Percentiles rank a stretch among this genome's conserved stretches.
These are phyloP conservation scores for Falco rusticolus DNA, from an alignment of 2,797 vertebrate species.

Conservation along the genomic window DNA sequence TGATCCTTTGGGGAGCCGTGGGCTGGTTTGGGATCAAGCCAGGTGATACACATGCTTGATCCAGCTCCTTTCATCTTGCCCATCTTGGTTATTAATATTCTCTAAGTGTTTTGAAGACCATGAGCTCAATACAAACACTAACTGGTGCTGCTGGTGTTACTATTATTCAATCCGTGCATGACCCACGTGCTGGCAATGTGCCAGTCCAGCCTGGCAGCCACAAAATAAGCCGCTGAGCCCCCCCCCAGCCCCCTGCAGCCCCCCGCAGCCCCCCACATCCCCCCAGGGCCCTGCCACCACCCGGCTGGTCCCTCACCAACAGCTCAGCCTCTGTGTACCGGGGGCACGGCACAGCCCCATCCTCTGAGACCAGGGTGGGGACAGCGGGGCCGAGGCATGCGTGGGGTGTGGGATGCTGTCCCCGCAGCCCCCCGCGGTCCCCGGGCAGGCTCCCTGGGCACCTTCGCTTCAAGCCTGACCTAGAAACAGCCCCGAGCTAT, in stretches of 20 bases:
- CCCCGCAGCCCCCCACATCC: neutral
- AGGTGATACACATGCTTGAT: neutral
- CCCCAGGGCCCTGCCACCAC: fast-evolving
- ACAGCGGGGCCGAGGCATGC: fast-evolving
- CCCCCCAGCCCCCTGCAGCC: neutral
- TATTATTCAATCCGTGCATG: neutral
- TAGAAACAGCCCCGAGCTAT: constrained; percentile 59
- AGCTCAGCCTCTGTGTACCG: neutral
- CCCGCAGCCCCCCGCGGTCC: neutral
- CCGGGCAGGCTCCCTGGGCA: neutral
- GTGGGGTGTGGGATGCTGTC: fast-evolving
- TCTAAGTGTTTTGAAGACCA: neutral
- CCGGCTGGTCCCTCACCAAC: neutral
- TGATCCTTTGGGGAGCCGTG: neutral
- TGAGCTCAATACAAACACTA: neutral
- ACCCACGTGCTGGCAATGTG: neutral
- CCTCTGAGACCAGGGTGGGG: fast-evolving
- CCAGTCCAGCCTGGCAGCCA: neutral
- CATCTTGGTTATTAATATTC: neutral
- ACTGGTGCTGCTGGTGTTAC: neutral
- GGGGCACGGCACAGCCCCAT: neutral
- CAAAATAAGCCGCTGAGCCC: neutral
- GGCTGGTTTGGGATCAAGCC: neutral
- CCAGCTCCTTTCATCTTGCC: neutral
- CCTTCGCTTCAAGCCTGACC: neutral